These are phyloP conservation scores for Gonatopus flavifemur DNA, from an alignment of 1,140 invertebrate species.

Conservation along the genomic window DNA sequence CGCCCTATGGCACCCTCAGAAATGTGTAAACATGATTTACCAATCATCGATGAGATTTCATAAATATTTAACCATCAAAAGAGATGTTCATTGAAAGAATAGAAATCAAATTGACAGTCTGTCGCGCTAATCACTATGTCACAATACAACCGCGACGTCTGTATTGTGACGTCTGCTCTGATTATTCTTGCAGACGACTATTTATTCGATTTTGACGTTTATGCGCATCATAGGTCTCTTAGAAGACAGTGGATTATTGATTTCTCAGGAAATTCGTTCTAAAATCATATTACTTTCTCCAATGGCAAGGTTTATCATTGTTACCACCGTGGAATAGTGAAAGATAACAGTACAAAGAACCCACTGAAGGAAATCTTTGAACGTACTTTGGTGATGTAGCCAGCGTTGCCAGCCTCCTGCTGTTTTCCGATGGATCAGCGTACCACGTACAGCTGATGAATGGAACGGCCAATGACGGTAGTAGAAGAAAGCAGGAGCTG, in stretches of 20 bases:
- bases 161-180: conserved; percentile 33
- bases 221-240: conserved; percentile 36
- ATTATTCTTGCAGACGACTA: conserved; percentile 35
- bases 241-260: conserved; percentile 44
- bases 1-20: conserved; percentile 48
- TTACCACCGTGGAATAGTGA: no score
- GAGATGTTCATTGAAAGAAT: neutral
- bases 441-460: no score
- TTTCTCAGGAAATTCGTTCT: no score
- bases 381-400: no score
- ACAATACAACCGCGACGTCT: conserved; percentile 10
- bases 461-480: no score
- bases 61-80: conserved; percentile 8
- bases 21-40: conserved; percentile 35
- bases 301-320: no score
- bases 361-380: no score
- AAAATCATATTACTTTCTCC: no score
- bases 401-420: no score
- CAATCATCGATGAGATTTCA: conserved; percentile 48
- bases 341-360: no score
- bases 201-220: conserved; percentile 47
- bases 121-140: conserved; percentile 14
- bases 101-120: conserved; percentile 25
- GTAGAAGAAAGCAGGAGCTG: no score
- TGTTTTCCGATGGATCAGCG: no score